phyloP scores from a whole-genome alignment of 2,113 vertebrate species.

The Balaeniceps rex region DNA sequence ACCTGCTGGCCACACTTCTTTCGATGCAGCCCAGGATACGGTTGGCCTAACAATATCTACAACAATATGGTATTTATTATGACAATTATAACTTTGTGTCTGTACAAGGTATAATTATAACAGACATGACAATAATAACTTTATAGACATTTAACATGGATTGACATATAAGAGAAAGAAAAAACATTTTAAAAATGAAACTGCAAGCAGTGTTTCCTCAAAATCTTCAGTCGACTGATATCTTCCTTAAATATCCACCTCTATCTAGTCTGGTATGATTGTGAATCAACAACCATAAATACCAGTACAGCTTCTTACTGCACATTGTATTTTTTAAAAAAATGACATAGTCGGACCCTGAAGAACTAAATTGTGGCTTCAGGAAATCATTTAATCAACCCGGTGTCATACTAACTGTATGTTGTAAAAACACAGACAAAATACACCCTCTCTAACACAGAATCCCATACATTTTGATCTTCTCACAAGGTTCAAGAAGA shows the following conservation, averaged over 20 bases:
- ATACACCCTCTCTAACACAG: not conserved
- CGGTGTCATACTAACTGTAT: not conserved
- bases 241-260: not conserved
- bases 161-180: not conserved
- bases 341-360: not conserved
- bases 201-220: not conserved
- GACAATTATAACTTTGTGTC: not conserved
- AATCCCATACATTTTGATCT: not conserved
- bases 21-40: too few species aligned
- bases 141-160: not conserved
- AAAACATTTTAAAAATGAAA: not conserved
- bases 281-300: not conserved
- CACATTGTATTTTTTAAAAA: fast-evolving
- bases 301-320: not conserved
- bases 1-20: too few species aligned
- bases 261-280: not conserved
- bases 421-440: not conserved
- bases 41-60: too few species aligned
- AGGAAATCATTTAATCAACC: not conserved
- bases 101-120: not conserved
- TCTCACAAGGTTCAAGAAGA: not conserved
- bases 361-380: not conserved
- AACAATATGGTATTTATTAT: too few species aligned
- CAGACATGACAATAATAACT: not conserved
- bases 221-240: not conserved